Base-by-base conservation (phyloP, 2,797 vertebrate species). In the Tapera naevia region DNA sequence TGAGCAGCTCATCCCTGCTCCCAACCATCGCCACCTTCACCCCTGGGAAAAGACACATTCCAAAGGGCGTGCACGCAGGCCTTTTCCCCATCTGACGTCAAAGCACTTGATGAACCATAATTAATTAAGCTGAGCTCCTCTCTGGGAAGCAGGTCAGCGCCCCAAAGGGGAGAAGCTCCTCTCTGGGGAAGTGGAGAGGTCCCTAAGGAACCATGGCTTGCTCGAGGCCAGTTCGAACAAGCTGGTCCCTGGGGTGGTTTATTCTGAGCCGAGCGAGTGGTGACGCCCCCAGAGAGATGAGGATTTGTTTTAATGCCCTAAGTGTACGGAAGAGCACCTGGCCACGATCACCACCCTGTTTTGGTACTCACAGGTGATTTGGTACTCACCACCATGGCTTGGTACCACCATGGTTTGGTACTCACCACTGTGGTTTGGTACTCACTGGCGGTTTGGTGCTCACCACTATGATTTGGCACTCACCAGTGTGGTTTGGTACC, bases 21-120 rank as follows among this genome's bases (percentile, higher is more conserved):
- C 60, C 51, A 76, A 15, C 9, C 50, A 32, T 3, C 66, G 15
- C 56, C 72, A 11, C 9, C 51, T 24, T 3, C 62, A 17, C 17
- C 23, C 18, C 22, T 1, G 41, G 69, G 80, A 37, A 25, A 43
- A 35, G 1, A 4, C 78, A 39, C 4, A 0, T 17, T 62, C 7
- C 5, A 11, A 1, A 16, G 21, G 28, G 3, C 0, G 5, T 17
- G 79, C 13, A 1, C 2, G 13, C 48, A 13, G 37, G 32, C 72
- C 54, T 48, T 39, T 28, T 65, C 51, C 73, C 50, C 35, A 3
- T 5, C 25, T 88, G 85, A 53, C 8, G 25, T 70, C 89, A 67
- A 67, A 74, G 43, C 30, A 0, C 74, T 51, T 25, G 45, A 91
- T 28, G 73, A 74, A 39, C 66, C 5, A 0, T 46, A 43, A 41